Percentiles rank a stretch among this genome's conserved stretches.
Evolutionary conservation across 2,888 invertebrate species (phyloP).

Genomic region (Thelaira solivaga): DNA sequence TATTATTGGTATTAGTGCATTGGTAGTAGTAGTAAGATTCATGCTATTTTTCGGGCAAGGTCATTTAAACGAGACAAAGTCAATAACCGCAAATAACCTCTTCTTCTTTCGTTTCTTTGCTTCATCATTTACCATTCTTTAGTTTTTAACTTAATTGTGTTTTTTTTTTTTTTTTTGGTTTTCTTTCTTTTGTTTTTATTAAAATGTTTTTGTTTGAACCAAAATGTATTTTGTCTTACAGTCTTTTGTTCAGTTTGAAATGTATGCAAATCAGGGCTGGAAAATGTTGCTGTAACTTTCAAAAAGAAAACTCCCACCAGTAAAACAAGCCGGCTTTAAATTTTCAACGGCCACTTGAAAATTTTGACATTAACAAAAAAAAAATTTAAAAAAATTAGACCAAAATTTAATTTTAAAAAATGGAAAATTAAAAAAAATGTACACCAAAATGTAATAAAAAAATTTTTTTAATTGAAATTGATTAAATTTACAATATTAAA

Average conservation of each 20-base stretch:
- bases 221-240: slow-evolving; percentile 9
- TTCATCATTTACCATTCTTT: slow-evolving; percentile 36
- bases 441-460: too few relatives aligned
- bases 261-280: not conserved
- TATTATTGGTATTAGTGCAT: too few relatives aligned
- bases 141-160: not conserved
- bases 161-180: not conserved
- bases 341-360: too few relatives aligned
- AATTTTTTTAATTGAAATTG: too few relatives aligned
- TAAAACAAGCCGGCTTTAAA: too few relatives aligned
- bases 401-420: too few relatives aligned
- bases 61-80: slow-evolving; percentile 77
- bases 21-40: slow-evolving; percentile 32
- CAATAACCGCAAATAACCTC: slow-evolving; percentile 77
- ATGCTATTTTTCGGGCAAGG: slow-evolving; percentile 77
- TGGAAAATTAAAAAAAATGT: too few relatives aligned
- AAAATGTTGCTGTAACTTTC: too few relatives aligned
- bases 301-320: too few relatives aligned
- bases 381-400: too few relatives aligned
- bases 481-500: too few relatives aligned
- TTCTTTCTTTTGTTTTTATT: slow-evolving; percentile 6
- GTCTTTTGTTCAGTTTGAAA: not conserved
- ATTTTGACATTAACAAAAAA: too few relatives aligned
- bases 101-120: slow-evolving; percentile 63
- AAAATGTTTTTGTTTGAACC: not conserved